Conservation (phyloP, 2,797 vertebrate genomes). For the Sebastes matsubarae region DNA sequence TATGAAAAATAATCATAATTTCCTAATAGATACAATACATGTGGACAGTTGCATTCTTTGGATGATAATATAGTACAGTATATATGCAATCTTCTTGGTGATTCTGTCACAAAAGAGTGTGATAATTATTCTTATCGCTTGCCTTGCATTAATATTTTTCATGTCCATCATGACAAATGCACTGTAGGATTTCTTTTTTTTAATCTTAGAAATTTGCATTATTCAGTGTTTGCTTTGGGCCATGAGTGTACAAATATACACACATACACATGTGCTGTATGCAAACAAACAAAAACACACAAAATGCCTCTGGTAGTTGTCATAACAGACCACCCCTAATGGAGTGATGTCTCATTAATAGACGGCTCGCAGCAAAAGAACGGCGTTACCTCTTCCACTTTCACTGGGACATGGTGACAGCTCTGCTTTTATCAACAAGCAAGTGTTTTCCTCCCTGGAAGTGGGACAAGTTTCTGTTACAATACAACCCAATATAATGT, state of each 20-base stretch:
- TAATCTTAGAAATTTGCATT: conserved; percentile 53
- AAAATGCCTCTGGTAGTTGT: conserved; percentile 70
- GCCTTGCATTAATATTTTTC: conserved; percentile 17
- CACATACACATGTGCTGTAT: background rate
- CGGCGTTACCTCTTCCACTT: conserved; percentile 67
- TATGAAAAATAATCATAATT: background rate
- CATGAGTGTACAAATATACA: conserved; percentile 36
- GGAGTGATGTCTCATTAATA: conserved; percentile 76
- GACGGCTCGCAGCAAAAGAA: conserved; percentile 63
- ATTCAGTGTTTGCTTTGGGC: conserved; percentile 56
- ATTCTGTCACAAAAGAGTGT: conserved; percentile 9
- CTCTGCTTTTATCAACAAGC: conserved; percentile 50
- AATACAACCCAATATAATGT: background rate
- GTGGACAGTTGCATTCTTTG: background rate
- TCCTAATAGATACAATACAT: background rate
- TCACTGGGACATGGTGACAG: conserved; percentile 51
- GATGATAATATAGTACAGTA: background rate
- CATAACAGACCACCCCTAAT: conserved; percentile 66
- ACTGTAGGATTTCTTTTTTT: background rate
- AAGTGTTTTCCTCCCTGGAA: conserved; percentile 2
- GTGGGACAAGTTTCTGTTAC: background rate
- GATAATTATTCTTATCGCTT: conserved; percentile 2
- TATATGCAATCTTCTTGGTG: background rate
- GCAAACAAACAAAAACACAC: conserved; percentile 38
- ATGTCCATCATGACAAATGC: conserved; percentile 23